Evolutionary conservation across 2,113 vertebrate genomes (phyloP), one percentile per base, ranked within the genome.

Genomic region (Petaurus breviceps): DNA sequence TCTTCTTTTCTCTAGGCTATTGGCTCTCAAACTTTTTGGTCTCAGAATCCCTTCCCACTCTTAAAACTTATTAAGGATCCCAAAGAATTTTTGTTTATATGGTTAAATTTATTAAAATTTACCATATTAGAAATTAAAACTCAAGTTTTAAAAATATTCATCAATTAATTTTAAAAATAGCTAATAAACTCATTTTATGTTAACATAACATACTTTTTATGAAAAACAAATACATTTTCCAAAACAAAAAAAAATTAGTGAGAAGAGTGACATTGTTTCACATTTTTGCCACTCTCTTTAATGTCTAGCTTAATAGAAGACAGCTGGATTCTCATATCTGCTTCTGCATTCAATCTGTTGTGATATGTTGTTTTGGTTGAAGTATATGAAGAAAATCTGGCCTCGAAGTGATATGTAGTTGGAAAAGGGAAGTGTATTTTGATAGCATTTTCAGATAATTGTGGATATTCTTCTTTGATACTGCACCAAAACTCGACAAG

Each of bases 381-480:
- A 93, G 61, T 90, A 51, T 61, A 47, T 94, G 84, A 96, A 94
- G 90, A 95, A 31, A 91, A 91, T 90, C 16, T 95, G 94, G 55
- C 55, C 49, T 95, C 51, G 93, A 50, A 94, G 7, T 94, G 89
- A 90, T 50, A 55, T 90, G 43, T 89, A 55, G 19, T 92, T 23
- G 89, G 53, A 43, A 92, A 96, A 90, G 57, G 5, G 68, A 84
- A 91, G 53, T 91, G 24, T 84, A 91, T 94, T 96, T 97, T 95
- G 93, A 90, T 31, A 96, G 89, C 31, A 61, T 89, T 96, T 96
- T 95, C 89, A 93, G 95, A 94, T 61, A 92, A 95, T 52, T 92
- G 37, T 92, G 94, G 93, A 84, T 91, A 54, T 22, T 96, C 57
- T 92, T 51, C 95, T 97, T 94, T 96, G 94, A 96, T 90, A 95